phyloP scores from a whole-genome alignment of 2,888 invertebrate species.

The Mallateleia sp. region DNA sequence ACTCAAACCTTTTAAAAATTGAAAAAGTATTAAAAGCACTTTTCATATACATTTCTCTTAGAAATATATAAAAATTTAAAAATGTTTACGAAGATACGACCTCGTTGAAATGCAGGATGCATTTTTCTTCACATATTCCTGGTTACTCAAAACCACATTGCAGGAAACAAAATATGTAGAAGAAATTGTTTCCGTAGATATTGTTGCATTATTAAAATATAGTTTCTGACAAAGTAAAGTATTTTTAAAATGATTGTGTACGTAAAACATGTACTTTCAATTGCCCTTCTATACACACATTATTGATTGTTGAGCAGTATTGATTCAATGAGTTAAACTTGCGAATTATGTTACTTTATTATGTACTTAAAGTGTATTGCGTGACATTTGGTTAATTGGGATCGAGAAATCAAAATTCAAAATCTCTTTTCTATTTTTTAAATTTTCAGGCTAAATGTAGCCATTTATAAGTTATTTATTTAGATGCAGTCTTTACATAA shows the following conservation, averaged over 20 bases:
- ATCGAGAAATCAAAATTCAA: no score
- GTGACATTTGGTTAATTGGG: slow-evolving; percentile 8
- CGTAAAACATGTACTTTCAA: slow-evolving; percentile 56
- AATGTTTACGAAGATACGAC: not conserved
- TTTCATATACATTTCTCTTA: no score
- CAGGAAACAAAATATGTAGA: slow-evolving; percentile 1
- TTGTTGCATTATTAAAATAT: slow-evolving; percentile 29
- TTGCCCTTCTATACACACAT: slow-evolving; percentile 68
- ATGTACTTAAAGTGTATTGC: slow-evolving; percentile 32
- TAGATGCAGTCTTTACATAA: no score
- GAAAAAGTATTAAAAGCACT: no score
- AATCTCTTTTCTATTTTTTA: no score
- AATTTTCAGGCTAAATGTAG: no score
- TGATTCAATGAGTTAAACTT: slow-evolving; percentile 55
- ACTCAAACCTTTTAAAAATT: no score
- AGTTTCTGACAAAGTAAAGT: slow-evolving; percentile 29
- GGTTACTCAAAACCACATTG: not conserved
- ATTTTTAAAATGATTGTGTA: slow-evolving; percentile 53
- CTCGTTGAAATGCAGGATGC: not conserved
- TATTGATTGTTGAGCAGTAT: slow-evolving; percentile 68
- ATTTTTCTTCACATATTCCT: not conserved
- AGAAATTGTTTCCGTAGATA: slow-evolving; percentile 11
- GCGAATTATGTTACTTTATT: slow-evolving; percentile 46
- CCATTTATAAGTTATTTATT: no score
- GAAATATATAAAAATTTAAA: no score